A percentile compares a stretch with the other conserved stretches of the same genome.
Conservation (phyloP, 2,888 invertebrate species). For the Limnephilus marmoratus region DNA sequence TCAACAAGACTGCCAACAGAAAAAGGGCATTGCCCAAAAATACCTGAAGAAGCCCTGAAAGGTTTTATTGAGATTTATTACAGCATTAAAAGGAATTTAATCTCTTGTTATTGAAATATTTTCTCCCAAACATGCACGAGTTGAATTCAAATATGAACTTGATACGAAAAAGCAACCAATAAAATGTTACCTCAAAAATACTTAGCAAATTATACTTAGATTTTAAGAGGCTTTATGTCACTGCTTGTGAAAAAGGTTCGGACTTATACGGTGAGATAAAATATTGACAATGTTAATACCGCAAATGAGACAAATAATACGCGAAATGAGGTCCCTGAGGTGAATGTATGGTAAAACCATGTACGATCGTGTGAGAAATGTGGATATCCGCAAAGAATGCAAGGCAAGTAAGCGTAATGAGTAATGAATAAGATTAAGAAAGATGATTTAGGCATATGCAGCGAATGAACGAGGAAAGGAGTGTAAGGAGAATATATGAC, state of each 20-base stretch:
- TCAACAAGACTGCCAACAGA: background rate
- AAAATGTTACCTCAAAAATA: background rate
- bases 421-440: too few relatives aligned
- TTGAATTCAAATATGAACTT: background rate
- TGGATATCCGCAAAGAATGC: too few relatives aligned
- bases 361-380: too few relatives aligned
- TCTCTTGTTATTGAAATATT: background rate
- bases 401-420: too few relatives aligned
- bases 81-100: background rate
- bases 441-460: too few relatives aligned
- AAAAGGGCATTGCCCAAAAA: background rate
- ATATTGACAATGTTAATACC: background rate
- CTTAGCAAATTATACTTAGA: background rate
- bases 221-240: background rate
- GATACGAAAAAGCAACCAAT: background rate
- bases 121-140: background rate
- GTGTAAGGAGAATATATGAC: too few relatives aligned
- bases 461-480: too few relatives aligned
- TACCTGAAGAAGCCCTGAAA: background rate
- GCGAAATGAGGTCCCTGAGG: too few relatives aligned
- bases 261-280: background rate
- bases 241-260: background rate
- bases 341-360: too few relatives aligned
- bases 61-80: background rate
- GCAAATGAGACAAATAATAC: too few relatives aligned